Conservation (phyloP, 2,888 invertebrate species). For the Bruchidius siliquastri region DNA sequence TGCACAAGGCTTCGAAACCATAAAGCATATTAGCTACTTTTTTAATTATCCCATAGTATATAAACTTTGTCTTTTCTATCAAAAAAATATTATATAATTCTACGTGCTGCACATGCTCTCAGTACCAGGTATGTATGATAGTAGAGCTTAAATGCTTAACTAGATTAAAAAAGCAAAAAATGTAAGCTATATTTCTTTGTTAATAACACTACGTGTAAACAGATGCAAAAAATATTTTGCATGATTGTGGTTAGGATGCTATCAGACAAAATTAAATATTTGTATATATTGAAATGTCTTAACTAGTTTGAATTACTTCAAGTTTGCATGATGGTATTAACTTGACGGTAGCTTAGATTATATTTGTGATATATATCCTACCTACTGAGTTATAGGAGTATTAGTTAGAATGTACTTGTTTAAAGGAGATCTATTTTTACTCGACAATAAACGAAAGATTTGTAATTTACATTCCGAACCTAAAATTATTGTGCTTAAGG, state of each 20-base stretch:
- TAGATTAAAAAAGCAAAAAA: background rate
- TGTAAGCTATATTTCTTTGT: background rate
- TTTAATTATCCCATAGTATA: no score
- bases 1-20: no score
- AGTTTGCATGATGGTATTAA: background rate
- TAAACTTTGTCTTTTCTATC: no score
- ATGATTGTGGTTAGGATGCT: background rate
- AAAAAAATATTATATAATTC: background rate
- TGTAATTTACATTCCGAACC: no score
- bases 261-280: background rate
- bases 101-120: constrained; percentile 1
- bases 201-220: background rate
- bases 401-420: no score
- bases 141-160: background rate
- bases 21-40: no score
- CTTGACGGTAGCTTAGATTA: background rate
- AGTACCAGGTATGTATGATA: constrained; percentile 9
- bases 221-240: background rate
- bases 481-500: no score
- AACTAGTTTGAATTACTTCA: background rate
- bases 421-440: no score
- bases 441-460: no score
- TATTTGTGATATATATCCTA: background rate
- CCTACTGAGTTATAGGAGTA: no score
- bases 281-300: background rate